Base-by-base conservation (phyloP, 2,888 invertebrate genomes). In the Zaprionus lineosus region DNA sequence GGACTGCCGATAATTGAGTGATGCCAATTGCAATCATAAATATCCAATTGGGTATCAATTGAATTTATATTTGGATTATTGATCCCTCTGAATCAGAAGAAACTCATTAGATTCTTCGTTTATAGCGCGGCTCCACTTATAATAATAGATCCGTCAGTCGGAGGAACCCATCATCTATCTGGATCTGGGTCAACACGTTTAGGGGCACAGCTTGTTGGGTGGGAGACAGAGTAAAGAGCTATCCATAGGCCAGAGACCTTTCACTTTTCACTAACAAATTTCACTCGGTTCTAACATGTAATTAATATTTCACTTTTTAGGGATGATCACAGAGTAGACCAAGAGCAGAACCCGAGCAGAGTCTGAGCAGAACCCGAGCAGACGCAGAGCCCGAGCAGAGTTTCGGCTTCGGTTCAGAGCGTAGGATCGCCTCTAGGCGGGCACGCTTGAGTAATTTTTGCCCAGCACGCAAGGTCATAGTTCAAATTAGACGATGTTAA, bases 401-500 rank as follows among this genome's bases (percentile, higher is more conserved):
- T 44, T 28, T 24, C n/a, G n/a, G 53, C 8, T 9, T 34, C 29
- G 34, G 26, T 51, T 52, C 19, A 4, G 19, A 15, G 29, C 26
- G 21, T 29, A 26, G 43, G 16, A 16, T 44, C 21, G 11, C 9
- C 21, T 18, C 18, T n/a, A 31, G 14, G 47, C 46, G 19, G 31
- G 70, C 61, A 76, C 68, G 50, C 69, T 84, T 48, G 82, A 84
- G 55, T 68, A 68, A 64, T 77, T 82, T 84, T 77, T 77, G 55
- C 59, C 55, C 46, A 21, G 41, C 58, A 41, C 29, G 34, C 55
- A 46, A 57, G 79, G 79, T 76, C 68, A 74, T 47, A 74, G 83
- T 65, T 74, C 76, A 63, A 55, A 61, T 67, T 61, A 52, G 41
- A 60, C 63, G 51, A 58, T 47, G 62, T 33, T 58, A 41, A 62